Conservation (phyloP, 2,888 invertebrate genomes). For the Hemaris fuciformis region DNA sequence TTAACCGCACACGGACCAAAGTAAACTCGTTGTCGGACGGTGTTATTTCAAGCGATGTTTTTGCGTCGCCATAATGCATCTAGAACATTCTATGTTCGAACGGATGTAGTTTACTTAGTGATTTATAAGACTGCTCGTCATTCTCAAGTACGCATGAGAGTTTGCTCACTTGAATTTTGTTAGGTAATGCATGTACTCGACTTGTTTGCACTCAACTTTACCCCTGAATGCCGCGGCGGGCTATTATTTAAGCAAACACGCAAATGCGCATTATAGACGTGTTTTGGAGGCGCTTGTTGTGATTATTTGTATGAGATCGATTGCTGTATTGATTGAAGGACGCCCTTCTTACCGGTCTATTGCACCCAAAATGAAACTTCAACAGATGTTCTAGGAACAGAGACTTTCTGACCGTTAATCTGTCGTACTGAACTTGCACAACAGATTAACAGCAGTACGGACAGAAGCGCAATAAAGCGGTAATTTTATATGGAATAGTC, state of each 20-base stretch:
- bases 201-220: constrained; percentile 10
- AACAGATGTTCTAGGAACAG: background rate
- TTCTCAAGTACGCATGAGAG: constrained; percentile 7
- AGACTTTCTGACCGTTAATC: background rate
- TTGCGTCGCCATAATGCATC: background rate
- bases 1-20: background rate
- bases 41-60: background rate
- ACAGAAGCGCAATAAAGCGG: no score
- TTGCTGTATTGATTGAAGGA: background rate
- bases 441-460: no score
- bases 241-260: background rate
- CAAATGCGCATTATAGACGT: background rate
- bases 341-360: background rate
- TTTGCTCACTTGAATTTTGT: constrained; percentile 7
- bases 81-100: constrained; percentile 3
- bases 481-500: no score
- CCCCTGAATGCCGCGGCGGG: background rate
- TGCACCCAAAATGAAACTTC: background rate
- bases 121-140: background rate
- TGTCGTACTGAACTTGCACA: no score
- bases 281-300: background rate
- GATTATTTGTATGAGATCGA: background rate
- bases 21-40: background rate
- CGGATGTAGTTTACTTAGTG: background rate
- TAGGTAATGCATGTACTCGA: background rate